These are phyloP conservation scores for Ianthella basta DNA, from an alignment of 37 sponge, comb jelly and placozoan genomes.

Conservation along the genomic window DNA sequence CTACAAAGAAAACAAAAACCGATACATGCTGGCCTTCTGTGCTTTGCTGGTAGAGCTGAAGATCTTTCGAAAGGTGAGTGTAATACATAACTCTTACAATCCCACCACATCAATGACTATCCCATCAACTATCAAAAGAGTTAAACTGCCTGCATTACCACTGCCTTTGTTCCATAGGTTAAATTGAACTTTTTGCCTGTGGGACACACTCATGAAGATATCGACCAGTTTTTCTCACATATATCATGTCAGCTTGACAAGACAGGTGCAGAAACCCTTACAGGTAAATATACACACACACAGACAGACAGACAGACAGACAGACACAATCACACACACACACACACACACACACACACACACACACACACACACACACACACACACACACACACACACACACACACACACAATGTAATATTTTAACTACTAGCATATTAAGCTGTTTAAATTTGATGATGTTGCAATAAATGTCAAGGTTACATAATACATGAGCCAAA, in stretches of 20 bases:
- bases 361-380: constrained; percentile 12
- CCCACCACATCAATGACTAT: too few relatives aligned
- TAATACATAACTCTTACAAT: too few relatives aligned
- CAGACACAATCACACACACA: not conserved
- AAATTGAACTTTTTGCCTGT: constrained; percentile 36
- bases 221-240: constrained; percentile 34
- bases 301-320: too few relatives aligned
- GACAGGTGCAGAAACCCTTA: constrained; percentile 18
- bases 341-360: not conserved
- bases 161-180: not conserved
- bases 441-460: too few relatives aligned
- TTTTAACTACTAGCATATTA: too few relatives aligned
- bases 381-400: constrained; percentile 30
- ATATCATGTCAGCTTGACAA: constrained; percentile 22
- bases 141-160: too few relatives aligned
- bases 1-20: constrained; percentile 32
- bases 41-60: not conserved
- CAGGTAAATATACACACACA: not conserved
- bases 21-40: constrained; percentile 17
- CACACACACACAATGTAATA: not conserved
- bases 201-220: constrained; percentile 40
- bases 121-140: too few relatives aligned
- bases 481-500: too few relatives aligned
- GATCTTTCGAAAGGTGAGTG: constrained; percentile 18
- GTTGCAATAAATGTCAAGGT: too few relatives aligned